Percentiles rank a stretch among this genome's conserved stretches.
Conservation (phyloP, 2,888 invertebrate genomes). For the Cyaniris semiargus region DNA sequence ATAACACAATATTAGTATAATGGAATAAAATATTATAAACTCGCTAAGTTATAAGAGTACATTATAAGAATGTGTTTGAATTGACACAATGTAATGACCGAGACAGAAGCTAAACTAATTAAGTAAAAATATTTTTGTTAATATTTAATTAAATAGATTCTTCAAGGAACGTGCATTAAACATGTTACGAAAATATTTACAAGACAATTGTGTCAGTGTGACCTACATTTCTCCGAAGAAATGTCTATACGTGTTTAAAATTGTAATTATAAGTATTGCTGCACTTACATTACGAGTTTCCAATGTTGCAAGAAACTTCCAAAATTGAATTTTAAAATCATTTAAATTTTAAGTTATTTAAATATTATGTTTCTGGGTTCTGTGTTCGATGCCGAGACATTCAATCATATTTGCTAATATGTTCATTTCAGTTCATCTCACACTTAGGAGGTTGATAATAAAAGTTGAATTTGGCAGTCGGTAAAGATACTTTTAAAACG, state of each 20-base stretch:
- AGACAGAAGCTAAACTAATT: neutral
- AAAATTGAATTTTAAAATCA: neutral
- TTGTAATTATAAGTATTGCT: neutral
- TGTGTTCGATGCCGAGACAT: no score
- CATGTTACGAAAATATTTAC: neutral
- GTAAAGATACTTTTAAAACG: no score
- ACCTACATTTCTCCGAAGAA: neutral
- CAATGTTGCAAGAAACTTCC: neutral
- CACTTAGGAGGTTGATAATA: no score
- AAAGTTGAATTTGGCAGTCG: no score
- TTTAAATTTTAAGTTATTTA: no score
- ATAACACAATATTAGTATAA: no score
- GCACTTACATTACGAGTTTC: neutral
- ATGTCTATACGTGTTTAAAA: neutral
- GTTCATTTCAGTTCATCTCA: no score
- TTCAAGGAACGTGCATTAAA: neutral
- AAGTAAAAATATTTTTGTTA: neutral
- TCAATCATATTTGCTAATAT: no score
- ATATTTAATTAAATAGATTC: neutral
- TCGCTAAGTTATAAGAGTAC: no score
- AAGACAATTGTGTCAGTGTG: neutral
- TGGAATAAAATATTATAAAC: no score
- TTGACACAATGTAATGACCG: neutral
- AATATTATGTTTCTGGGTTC: no score
- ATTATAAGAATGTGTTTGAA: no score